Base-by-base conservation (phyloP, 1,140 invertebrate species). In the Branchinecta lindahli region DNA sequence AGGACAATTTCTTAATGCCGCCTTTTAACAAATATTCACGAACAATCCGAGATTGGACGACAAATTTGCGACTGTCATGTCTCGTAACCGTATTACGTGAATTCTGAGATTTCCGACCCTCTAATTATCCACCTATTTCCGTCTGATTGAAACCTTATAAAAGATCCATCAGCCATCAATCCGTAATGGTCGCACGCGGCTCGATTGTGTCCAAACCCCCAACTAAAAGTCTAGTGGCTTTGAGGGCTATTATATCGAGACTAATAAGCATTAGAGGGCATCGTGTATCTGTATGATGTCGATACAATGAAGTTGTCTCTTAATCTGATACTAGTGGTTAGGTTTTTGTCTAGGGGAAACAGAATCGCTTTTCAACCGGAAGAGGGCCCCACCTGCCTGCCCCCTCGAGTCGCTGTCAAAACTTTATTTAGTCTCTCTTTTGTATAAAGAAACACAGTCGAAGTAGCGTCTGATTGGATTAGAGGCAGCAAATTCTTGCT, bases 91-190 rank as follows among this genome's bases (percentile, higher is more conserved):
- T 15, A 20, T 61, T 61, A 15, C 18, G 18, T 61, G 52, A 61
- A 20, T 61, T 20, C 18, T 61, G 4, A 61, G 52, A 61, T 15
- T 61, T 20, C 52, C 52, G 33, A 12, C 52, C 12, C 52, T 20
- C 52, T 61, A 61, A 61, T 61, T 61, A 61, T 61, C 52, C 52
- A 61, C 12, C 52, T 61, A 61, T 61, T 61, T 61, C 52, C 52
- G 52, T 15, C 18, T 20, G 12, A 61, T 20, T 61, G 12, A 20
- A 61, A 61, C 52, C 18, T 61, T 61, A 61, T 6, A 61, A 61
- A 61, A 61, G 18, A 20, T 15, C 12, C 18, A 61, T 15, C 18
- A 20, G 52, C 1, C 52, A 61, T 61, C 52, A 3, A 61, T 15
- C 52, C 18, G 18, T 61, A 61, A 61, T 61, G 52, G 52, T 61